Percentiles rank a stretch among this genome's conserved stretches.
phyloP scores from a whole-genome alignment of 2,113 vertebrate species.

The Daphoenositta chrysoptera region DNA sequence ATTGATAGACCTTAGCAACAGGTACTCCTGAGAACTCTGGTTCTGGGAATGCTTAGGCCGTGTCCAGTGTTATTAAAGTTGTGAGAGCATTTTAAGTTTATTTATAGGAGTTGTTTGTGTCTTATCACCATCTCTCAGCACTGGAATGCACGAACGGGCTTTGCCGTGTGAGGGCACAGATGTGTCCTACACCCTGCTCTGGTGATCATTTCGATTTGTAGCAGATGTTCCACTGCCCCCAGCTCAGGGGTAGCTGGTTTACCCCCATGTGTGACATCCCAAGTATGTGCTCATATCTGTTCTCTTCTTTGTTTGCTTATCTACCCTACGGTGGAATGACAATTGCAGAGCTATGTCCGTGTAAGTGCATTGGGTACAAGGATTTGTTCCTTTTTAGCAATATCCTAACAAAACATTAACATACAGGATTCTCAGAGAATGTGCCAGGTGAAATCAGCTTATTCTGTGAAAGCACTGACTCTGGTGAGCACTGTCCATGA shows the following conservation, averaged over 20 bases:
- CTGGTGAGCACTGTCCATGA: neutral
- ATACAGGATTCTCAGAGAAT: neutral
- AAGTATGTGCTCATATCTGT: neutral
- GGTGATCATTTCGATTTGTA: accelerated
- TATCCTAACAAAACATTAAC: neutral
- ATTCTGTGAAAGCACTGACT: neutral
- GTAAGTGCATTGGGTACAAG: accelerated
- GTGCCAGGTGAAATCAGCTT: neutral
- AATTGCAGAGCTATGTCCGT: accelerated
- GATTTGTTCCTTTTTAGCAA: neutral
- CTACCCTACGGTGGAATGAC: neutral
- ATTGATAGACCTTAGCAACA: slow-evolving; percentile 49
- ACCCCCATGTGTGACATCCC: neutral
- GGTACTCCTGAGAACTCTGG: slow-evolving; percentile 15
- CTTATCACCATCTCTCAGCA: neutral
- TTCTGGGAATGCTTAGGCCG: slow-evolving; percentile 8
- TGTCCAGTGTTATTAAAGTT: neutral
- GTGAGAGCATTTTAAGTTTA: neutral
- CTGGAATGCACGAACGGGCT: neutral
- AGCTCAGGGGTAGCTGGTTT: neutral
- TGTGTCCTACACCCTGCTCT: neutral
- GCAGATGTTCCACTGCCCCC: neutral
- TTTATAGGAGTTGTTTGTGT: slow-evolving; percentile 26
- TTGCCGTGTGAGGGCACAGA: neutral
- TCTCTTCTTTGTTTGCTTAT: neutral